Evolutionary conservation across 2,888 invertebrate species (phyloP).

Genomic region (Tetramorium bicarinatum): DNA sequence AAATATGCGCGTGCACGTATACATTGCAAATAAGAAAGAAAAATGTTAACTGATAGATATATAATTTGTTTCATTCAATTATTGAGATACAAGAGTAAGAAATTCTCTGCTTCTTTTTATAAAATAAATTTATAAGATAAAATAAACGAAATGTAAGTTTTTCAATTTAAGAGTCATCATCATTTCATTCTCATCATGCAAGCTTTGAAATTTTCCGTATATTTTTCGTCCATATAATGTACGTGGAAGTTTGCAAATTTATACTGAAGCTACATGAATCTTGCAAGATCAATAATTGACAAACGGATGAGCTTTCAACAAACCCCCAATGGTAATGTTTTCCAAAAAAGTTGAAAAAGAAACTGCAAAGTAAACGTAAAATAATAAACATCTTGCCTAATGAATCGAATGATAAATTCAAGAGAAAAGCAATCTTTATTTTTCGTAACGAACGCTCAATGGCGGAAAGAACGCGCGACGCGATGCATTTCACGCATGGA

Average conservation of each 20-base stretch:
- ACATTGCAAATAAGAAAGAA: background rate
- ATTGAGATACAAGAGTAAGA: background rate
- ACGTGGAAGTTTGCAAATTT: background rate
- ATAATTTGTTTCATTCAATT: background rate
- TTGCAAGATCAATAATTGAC: background rate
- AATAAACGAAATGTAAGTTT: background rate
- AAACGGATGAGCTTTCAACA: background rate
- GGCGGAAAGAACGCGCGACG: background rate
- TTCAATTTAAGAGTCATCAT: constrained; percentile 13
- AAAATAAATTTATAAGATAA: background rate
- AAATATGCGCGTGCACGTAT: background rate
- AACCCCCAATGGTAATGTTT: background rate
- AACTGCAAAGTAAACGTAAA: background rate
- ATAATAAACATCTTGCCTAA: background rate
- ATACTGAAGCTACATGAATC: background rate
- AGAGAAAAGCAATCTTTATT: background rate
- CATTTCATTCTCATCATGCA: background rate
- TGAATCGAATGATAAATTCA: constrained; percentile 10
- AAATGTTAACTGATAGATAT: background rate
- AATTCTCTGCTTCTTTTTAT: background rate
- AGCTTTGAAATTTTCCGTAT: constrained; percentile 12
- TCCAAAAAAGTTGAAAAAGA: background rate
- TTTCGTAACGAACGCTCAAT: background rate
- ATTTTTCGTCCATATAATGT: background rate
- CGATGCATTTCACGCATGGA: background rate